phyloP scores from a whole-genome alignment of 2,797 vertebrate species.

The Rhinichthys osculus region DNA sequence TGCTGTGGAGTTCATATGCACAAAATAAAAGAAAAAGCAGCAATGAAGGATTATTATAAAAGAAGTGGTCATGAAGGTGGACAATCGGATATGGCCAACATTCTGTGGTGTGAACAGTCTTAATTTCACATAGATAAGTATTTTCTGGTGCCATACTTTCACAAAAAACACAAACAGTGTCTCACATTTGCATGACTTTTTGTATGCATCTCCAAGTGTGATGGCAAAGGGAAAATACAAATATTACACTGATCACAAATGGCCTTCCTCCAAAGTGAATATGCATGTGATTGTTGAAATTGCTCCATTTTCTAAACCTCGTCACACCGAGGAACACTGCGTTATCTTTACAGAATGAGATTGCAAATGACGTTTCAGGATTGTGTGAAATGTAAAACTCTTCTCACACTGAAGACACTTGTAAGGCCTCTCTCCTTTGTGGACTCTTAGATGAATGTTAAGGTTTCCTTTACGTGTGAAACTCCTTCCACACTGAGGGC shows the following conservation, averaged over 20 bases:
- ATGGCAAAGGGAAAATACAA: not conserved
- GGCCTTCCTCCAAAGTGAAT: not conserved
- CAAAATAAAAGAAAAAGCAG: not conserved
- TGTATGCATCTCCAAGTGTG: not conserved
- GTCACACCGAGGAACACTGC: not conserved
- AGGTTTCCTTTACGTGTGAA: not conserved
- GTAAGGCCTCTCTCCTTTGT: constrained; percentile 3
- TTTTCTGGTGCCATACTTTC: not conserved
- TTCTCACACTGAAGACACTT: not conserved
- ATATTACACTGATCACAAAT: not conserved
- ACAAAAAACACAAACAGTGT: not conserved
- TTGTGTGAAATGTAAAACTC: not conserved
- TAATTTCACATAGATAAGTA: not conserved
- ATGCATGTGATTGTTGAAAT: not conserved
- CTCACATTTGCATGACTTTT: not conserved
- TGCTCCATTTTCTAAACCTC: not conserved
- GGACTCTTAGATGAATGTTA: not conserved
- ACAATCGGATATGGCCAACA: not conserved
- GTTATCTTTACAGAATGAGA: not conserved
- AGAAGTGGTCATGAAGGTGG: not conserved
- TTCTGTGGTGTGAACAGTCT: not conserved
- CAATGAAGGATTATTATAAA: not conserved
- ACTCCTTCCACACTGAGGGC: not conserved
- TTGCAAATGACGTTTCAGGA: not conserved
- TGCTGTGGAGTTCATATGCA: not conserved